Base-by-base conservation (phyloP, 2,888 invertebrate genomes). In the Leptopilina syphax region DNA sequence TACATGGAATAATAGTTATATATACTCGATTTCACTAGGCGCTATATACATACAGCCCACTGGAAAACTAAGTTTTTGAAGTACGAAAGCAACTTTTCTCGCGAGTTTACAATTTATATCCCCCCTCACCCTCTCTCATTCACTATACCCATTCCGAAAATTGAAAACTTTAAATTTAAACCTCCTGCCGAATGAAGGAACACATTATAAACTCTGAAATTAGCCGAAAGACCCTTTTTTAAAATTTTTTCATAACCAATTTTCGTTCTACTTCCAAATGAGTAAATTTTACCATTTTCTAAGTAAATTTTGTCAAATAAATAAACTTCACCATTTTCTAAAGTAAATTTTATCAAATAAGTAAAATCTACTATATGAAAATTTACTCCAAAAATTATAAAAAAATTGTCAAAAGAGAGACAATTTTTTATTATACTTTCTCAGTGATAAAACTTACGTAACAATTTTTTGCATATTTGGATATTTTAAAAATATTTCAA, bases 21-120 rank as follows among this genome's bases (percentile, higher is more conserved):
- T 60, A 18, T 63, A 24, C 24, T 24, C 8, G n/a, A 24, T 63
- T 1, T 24, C 24, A 63, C 63, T 24, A 63, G 63, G 8, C 8
- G 24, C 63, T 63, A 27, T 27, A 27, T 27, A 27, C 3, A 27
- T 27, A 18, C 18, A 18, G 18, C 18, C 27, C 27, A 63, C 63
- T 63, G 24, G 63, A 6, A 24, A 63, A 18, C 47, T 41, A 41
- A 44, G 44, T 44, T 44, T 44, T 60, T 60, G 4, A 18, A 60
- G 60, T 60, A 60, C 60, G 60, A 44, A 60, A 57, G 57, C 60
- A 18, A 63, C 63, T 24, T 63, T 63, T 63, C 63, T 6, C n/a
- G 27, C 24, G 24, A 63, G 63, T 63, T 24, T 18, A 63, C 63
- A 63, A 63, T 63, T 63, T 18, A 63, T 24, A 63, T n/a, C 63